Percentiles rank a stretch among this genome's conserved stretches.
Evolutionary conservation across 37 sponge, comb jelly and placozoan species (phyloP).

Genomic region (Hormiphora californensis): DNA sequence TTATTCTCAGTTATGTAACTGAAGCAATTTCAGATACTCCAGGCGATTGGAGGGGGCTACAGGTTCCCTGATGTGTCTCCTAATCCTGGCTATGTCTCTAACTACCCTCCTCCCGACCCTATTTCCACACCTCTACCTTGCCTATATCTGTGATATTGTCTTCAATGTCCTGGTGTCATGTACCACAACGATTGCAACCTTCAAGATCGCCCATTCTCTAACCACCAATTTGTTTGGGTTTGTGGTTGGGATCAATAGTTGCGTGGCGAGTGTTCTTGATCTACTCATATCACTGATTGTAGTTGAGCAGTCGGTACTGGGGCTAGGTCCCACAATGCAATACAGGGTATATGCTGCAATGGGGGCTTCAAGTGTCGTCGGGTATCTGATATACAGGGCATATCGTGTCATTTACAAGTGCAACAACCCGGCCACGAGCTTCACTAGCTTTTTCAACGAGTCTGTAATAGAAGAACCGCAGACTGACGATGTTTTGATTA

Average conservation of each 20-base stretch:
- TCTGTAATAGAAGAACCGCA: too few species aligned
- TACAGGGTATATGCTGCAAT: conserved; percentile 27
- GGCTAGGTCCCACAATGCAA: neutral
- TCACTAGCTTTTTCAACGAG: too few species aligned
- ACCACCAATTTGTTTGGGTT: conserved; percentile 36
- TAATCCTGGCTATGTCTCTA: neutral
- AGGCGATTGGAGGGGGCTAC: neutral
- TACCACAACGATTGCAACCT: neutral
- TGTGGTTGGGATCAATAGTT: conserved; percentile 33
- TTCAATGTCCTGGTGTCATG: neutral
- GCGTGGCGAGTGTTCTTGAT: neutral
- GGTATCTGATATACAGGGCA: neutral
- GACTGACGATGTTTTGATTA: too few species aligned
- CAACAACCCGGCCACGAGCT: too few species aligned
- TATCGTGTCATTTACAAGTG: too few species aligned
- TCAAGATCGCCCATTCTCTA: conserved; percentile 42
- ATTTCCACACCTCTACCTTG: conserved; percentile 18
- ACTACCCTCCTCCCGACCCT: conserved; percentile 36
- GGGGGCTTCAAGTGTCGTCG: neutral
- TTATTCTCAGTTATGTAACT: too few species aligned
- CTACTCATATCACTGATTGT: conserved; percentile 9
- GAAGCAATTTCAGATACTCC: conserved; percentile 32
- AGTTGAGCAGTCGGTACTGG: neutral
- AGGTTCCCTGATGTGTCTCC: neutral
- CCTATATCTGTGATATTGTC: conserved; percentile 8